Percentiles rank a stretch among this genome's conserved stretches.
Evolutionary conservation across 1,140 invertebrate species (phyloP).

Genomic region (Trissolcus basalis): DNA sequence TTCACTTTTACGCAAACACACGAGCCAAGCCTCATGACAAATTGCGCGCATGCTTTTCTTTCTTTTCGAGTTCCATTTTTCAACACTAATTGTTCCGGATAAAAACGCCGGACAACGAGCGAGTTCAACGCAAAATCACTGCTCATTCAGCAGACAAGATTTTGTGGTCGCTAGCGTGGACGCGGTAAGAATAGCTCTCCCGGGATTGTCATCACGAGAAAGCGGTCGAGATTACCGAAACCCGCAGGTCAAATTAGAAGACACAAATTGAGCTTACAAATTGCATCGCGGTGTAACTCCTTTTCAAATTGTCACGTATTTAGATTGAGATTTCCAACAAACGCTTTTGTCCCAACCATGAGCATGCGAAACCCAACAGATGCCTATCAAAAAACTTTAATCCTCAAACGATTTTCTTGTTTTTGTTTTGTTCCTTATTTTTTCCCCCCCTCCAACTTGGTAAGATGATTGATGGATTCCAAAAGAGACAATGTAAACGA

Average conservation of each 20-base stretch:
- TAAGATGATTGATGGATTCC: slow-evolving; percentile 43
- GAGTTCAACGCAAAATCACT: slow-evolving; percentile 36
- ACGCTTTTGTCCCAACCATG: no score
- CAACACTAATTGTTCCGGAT: background rate
- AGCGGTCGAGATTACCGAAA: slow-evolving; percentile 69
- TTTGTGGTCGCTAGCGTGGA: slow-evolving; percentile 65
- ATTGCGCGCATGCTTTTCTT: slow-evolving; percentile 2
- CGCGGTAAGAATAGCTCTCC: slow-evolving; percentile 49
- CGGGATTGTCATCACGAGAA: slow-evolving; percentile 72
- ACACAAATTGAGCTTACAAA: slow-evolving; percentile 69
- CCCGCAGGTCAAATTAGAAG: slow-evolving; percentile 73
- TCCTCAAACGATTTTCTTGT: no score
- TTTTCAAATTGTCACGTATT: slow-evolving; percentile 4
- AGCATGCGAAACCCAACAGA: no score
- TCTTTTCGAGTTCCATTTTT: background rate
- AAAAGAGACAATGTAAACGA: slow-evolving; percentile 41
- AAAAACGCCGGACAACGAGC: background rate
- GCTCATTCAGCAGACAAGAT: slow-evolving; percentile 66
- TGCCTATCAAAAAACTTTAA: no score
- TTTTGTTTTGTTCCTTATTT: slow-evolving; percentile 12
- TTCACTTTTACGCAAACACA: slow-evolving; percentile 24
- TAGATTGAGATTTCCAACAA: background rate
- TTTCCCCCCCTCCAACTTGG: slow-evolving; percentile 5
- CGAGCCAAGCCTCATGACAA: slow-evolving; percentile 2
- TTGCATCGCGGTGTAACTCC: slow-evolving; percentile 65